Evolutionary conservation across 2,797 vertebrate genomes (phyloP).

Genomic region (Nyctalus aviator): DNA sequence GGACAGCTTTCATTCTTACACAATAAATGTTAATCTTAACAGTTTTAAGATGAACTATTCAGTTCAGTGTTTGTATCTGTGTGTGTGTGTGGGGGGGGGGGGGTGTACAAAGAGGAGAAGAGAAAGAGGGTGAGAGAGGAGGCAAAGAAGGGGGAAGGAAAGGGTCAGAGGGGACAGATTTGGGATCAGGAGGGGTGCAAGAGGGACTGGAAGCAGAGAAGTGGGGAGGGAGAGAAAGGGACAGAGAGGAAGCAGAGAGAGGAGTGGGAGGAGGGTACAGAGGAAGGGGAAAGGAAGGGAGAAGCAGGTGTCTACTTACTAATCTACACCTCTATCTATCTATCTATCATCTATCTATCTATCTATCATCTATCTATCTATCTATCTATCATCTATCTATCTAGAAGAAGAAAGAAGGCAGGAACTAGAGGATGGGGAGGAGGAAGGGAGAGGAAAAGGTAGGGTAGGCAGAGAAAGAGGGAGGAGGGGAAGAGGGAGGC

Average conservation of each 20-base stretch:
- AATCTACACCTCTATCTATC: not conserved
- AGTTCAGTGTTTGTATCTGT: not conserved
- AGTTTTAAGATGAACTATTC: conserved; percentile 54
- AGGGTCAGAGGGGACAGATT: not conserved
- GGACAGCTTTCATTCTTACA: not conserved
- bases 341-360: not conserved
- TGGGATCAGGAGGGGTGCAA: not conserved
- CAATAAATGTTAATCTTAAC: not conserved
- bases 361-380: not conserved
- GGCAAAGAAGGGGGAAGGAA: not conserved
- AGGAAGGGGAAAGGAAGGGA: not conserved
- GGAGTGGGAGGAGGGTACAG: not conserved
- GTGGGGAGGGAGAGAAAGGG: not conserved
- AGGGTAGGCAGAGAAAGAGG: not conserved
- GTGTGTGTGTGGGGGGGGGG: not conserved
- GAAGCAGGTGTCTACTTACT: not conserved
- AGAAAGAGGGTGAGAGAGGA: not conserved
- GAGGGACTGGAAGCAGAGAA: too few species aligned
- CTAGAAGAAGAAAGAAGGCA: not conserved
- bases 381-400: not conserved
- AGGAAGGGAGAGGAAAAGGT: too few species aligned
- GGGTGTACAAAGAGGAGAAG: not conserved
- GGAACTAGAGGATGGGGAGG: accelerated
- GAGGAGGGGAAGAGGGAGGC: too few species aligned
- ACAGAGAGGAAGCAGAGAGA: not conserved